Base-by-base conservation (phyloP, 1,140 invertebrate genomes). In the Orchestia grillus region DNA sequence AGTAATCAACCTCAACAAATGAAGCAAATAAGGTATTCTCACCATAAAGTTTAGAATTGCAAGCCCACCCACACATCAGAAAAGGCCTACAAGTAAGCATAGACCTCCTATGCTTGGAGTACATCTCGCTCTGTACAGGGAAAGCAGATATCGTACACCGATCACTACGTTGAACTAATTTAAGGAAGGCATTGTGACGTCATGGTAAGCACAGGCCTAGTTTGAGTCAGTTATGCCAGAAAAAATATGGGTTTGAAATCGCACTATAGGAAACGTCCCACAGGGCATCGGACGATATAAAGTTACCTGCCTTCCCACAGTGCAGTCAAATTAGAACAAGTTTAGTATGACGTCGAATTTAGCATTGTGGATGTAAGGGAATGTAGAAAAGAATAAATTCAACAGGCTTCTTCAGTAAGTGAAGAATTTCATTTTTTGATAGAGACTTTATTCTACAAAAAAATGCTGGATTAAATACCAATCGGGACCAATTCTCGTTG, bases 101-200 rank as follows among this genome's bases (percentile, higher is more conserved):
- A 77, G 62, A 36, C 62, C 62, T 77, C 62, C 62, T 23, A 15
- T 3, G 11, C 15, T 19, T 77, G 36, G 62, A 77, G 62, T 8
- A 77, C 62, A 77, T 77, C 62, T 77, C 36, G 62, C 28, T 77
- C 36, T 19, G 62, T 77, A 15, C 28, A 23, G 62, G 15, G 11
- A 53, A 53, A 87, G 36, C 41, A 90, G 28, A 41, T 42, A 90
- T 90, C 88, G 28, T 4, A 36, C 11, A 42, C 4, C 0, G n/a
- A 90, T 90, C 88, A 42, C 43, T 15, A 42, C 41, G 42, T 41
- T 43, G n/a, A 90, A 90, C 88, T 90, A 90, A 43, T 44, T 90
- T 90, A 90, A 41, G 88, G 43, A 90, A n/a, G 87, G 36, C 88
- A 90, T 90, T 43, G 88, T 90, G 88, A 90, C 43, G 88, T 28